Evolutionary conservation across 1,140 invertebrate genomes (phyloP), one percentile per base, ranked within the genome.

Genomic region (Diorhabda carinulata): DNA sequence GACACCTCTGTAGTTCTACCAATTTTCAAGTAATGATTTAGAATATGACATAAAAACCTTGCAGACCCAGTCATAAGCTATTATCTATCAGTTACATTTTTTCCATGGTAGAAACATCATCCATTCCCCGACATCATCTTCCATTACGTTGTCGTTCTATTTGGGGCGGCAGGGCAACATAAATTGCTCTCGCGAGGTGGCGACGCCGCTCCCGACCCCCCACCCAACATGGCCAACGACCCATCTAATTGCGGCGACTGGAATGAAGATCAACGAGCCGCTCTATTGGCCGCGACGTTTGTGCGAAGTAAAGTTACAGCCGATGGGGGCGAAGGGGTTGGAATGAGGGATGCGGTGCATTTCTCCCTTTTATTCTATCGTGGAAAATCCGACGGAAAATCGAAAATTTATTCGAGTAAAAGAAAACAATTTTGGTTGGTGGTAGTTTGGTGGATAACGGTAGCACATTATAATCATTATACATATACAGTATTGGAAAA

Each of bases 221-320:
- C 69, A 71, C 66, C 61, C 56, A 66, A 60, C 80, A 82, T 82
- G 83, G 81, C 81, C 84, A 84, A 85, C 85, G 84, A 86, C 82
- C 84, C 85, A 83, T 86, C 84, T 87, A 87, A 87, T 87, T 87
- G 85, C 82, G 83, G 82, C 82, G 80, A 80, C 82, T 80, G 80
- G 81, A 86, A 87, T 86, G 85, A 87, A 74, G 73, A 77, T 76
- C 74, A 70, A 74, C 71, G 73, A 74, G 80, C 78, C 61, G 68
- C 67, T 71, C 73, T 67, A 74, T 74, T 74, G 73, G 74, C 71
- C 74, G 68, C 64, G 63, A 65, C 62, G 63, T 52, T 52, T 52
- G 68, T 68, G 67, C 73, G 70, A 70, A 64, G 70, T 71, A 67
- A 74, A 71, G 70, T 75, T 68, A 61, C 67, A 68, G 60, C 66